Evolutionary conservation across 2,888 invertebrate genomes (phyloP), one percentile per base, ranked within the genome.

Genomic region (Drosophila yooni): DNA sequence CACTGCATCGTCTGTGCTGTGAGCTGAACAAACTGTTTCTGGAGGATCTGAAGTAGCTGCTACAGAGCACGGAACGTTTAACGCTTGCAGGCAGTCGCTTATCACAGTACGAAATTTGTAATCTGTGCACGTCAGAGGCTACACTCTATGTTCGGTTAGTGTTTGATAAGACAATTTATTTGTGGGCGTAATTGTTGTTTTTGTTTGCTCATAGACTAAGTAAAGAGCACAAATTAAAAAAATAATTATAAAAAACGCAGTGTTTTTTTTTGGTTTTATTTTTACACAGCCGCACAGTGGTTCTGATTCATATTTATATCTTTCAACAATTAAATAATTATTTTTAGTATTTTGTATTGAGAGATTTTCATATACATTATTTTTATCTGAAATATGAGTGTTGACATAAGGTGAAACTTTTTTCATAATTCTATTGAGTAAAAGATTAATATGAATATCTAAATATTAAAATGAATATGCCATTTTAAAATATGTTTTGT

Each of bases 1-100:
- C 98, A 0, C 90, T 98, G 3, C 95, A 96, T 89, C 92, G 94
- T 54, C 91, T 95, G 1, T 94, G 94, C 62, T 91, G 93, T n/a
- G 94, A 94, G 50, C 88, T 95, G 0, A 94, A 94, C 76, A 92
- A 94, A 51, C 92, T 95, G 82, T 94, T 93, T 76, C 70, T 82
- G n/a, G 77, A 89, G 66, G 82, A 88, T 59, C 76, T 89, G 1
- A 43, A 75, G 8, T 58, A 48, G 34, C n/a, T 31, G 7, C 25
- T 36, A 40, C 15, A 1, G 2, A 21, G 21, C 15, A 57, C 2
- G 15, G 13, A 33, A 15, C 29, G 60, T 29, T 46, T 15, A 48
- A 58, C 46, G 50, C 29, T 46, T 43, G 8, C 40, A 66, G 52
- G 46, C 33, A 36, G 53, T 38, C n/a, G n/a, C 27, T 54, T 58